Conservation (phyloP, 1,140 invertebrate genomes). For the Colletes gigas region DNA sequence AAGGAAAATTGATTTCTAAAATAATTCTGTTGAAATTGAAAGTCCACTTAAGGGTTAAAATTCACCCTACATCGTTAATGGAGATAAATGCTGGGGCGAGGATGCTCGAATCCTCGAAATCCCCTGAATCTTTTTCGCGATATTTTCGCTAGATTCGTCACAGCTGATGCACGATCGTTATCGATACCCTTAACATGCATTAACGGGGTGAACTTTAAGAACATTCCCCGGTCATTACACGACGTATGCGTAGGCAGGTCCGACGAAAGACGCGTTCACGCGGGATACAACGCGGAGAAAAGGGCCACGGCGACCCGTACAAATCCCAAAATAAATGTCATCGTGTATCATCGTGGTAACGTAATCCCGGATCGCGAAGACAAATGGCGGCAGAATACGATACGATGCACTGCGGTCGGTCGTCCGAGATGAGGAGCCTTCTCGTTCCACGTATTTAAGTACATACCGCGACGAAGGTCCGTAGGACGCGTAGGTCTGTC, state of each 20-base stretch:
- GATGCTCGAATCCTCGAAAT: too few species aligned
- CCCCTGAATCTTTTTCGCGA: too few species aligned
- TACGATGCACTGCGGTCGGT: constrained; percentile 67
- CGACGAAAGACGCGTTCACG: constrained; percentile 57
- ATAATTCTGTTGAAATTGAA: too few species aligned
- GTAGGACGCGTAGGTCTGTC: constrained; percentile 41
- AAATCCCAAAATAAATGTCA: constrained; percentile 70
- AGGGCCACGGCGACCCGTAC: constrained; percentile 49
- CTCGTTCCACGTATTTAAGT: constrained; percentile 63
- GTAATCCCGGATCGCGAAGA: constrained; percentile 68
- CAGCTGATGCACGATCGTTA: too few species aligned
- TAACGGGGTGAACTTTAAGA: not conserved
- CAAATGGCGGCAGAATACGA: constrained; percentile 68
- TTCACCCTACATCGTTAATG: too few species aligned
- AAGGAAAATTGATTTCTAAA: too few species aligned
- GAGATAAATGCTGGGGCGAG: too few species aligned
- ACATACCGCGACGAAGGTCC: constrained; percentile 58
- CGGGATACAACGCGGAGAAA: constrained; percentile 34
- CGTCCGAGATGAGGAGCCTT: constrained; percentile 54
- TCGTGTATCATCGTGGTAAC: constrained; percentile 70
- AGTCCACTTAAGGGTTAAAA: too few species aligned
- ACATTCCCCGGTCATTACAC: constrained; percentile 10
- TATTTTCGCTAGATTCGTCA: too few species aligned
- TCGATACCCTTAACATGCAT: too few species aligned
- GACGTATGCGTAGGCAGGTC: constrained; percentile 7